Evolutionary conservation across 2,113 vertebrate genomes (phyloP), one percentile per base, ranked within the genome.

Genomic region (Chascanopsetta lugubris): DNA sequence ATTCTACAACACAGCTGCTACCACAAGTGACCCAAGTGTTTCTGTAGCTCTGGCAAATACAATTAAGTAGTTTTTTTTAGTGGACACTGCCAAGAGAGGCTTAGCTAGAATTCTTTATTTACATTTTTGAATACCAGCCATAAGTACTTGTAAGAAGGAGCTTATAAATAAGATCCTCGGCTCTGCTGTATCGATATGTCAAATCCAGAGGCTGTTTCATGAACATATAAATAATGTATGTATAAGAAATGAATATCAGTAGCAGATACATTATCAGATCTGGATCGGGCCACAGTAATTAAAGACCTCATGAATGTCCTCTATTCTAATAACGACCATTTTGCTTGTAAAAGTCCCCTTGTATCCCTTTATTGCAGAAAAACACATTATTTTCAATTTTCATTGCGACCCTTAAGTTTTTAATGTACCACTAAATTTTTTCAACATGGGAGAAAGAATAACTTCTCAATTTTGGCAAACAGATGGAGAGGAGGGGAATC

Each of bases 351-450:
- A 42, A 6, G 38, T 42, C 38, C 0, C 38, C 4, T 6, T 42
- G 38, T n/a, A 42, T 42, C 17, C 38, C 38, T 42, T 42, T 42
- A 42, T 42, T 42, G 38, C 17, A n/a, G 38, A 42, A 42, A 42
- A 42, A 5, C 38, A 8, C 38, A 40, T 42, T 42, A 42, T 42
- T 42, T 42, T 8, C 1, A 42, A 42, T 42, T 42, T 42, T 42
- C 38, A 40, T n/a, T 40, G 38, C 38, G 38, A 13, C 38, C 38
- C 38, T 40, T 7, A 40, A 40, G 38, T 40, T 40, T 30, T 40
- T n/a, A 42, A 42, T 42, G 17, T 42, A 17, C 38, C 38, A 5
- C 38, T 40, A 6, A 10, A 40, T 40, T 40, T n/a, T 40, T n/a
- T 40, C 17, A n/a, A n/a, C 9, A 17, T n/a, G 6, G 38, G 38